phyloP scores from a whole-genome alignment of 2,797 vertebrate genomes.

The Melanotaenia trifasciata region DNA sequence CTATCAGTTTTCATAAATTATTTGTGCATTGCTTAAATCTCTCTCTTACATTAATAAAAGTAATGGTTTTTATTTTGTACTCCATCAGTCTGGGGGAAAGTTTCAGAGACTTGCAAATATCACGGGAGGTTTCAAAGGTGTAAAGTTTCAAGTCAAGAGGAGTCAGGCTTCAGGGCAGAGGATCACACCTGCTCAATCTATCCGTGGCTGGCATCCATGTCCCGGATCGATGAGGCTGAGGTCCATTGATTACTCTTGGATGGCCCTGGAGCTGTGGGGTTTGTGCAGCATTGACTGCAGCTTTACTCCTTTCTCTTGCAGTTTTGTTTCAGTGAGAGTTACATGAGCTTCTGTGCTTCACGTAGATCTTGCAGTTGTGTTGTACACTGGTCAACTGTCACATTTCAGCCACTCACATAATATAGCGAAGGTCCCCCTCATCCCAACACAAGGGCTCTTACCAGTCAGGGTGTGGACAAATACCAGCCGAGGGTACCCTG shows the following conservation, averaged over 20 bases:
- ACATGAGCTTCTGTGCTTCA: neutral
- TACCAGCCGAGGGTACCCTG: neutral
- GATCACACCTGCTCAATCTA: conserved; percentile 56
- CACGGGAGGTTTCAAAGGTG: conserved; percentile 13
- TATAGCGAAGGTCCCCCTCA: neutral
- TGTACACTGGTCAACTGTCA: neutral
- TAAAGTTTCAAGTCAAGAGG: conserved; percentile 48
- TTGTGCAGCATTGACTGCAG: conserved; percentile 24
- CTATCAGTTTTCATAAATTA: conserved; percentile 49
- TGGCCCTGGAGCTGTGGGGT: conserved; percentile 31
- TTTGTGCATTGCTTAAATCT: conserved; percentile 49
- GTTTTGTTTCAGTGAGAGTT: conserved; percentile 2
- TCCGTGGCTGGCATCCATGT: conserved; percentile 62
- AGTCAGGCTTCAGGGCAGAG: conserved; percentile 36
- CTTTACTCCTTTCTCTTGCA: conserved; percentile 24
- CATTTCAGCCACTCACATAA: neutral
- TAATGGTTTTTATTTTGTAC: conserved; percentile 32
- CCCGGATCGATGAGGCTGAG: conserved; percentile 59
- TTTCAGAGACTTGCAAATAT: conserved; percentile 5
- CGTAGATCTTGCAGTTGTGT: neutral
- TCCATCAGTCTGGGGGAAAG: conserved; percentile 18
- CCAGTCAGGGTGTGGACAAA: neutral
- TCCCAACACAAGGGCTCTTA: neutral
- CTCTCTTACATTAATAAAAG: conserved; percentile 32
- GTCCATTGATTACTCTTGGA: conserved; percentile 71